A percentile compares a stretch with the other conserved stretches of the same genome.
phyloP scores from a whole-genome alignment of 2,797 vertebrate species.

The Leucoraja ocellata region DNA sequence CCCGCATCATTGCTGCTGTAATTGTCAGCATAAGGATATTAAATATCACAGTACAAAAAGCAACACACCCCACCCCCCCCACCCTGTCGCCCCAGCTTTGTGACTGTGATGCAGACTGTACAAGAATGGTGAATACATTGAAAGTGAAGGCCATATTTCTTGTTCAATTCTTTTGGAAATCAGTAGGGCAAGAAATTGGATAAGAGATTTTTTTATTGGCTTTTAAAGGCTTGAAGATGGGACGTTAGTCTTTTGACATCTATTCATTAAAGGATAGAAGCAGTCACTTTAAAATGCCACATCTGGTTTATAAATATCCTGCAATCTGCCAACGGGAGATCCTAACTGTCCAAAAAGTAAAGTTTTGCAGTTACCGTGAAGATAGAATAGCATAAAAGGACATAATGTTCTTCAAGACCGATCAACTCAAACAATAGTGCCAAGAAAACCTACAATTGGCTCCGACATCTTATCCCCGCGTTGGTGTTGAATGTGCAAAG shows the following conservation, averaged over 20 bases:
- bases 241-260: not conserved
- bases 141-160: not conserved
- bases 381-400: not conserved
- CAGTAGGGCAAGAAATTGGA: not conserved
- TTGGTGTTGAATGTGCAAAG: not conserved
- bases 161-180: conserved; percentile 15
- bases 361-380: not conserved
- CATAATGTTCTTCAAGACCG: not conserved
- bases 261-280: conserved; percentile 26
- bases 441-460: not conserved
- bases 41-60: not conserved
- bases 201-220: not conserved
- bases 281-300: conserved; percentile 7
- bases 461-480: not conserved
- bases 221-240: conserved; percentile 16
- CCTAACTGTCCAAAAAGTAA: not conserved
- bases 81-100: no score
- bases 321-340: not conserved
- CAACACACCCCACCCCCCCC: not conserved
- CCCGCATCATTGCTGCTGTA: no score
- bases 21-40: not conserved
- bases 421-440: not conserved
- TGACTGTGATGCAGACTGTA: not conserved
- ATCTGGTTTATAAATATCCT: not conserved
- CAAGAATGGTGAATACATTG: not conserved